A percentile compares a stretch with the other conserved stretches of the same genome.
These are phyloP conservation scores for Myiopsitta monachus DNA, from an alignment of 2,113 vertebrate genomes.

Conservation along the genomic window DNA sequence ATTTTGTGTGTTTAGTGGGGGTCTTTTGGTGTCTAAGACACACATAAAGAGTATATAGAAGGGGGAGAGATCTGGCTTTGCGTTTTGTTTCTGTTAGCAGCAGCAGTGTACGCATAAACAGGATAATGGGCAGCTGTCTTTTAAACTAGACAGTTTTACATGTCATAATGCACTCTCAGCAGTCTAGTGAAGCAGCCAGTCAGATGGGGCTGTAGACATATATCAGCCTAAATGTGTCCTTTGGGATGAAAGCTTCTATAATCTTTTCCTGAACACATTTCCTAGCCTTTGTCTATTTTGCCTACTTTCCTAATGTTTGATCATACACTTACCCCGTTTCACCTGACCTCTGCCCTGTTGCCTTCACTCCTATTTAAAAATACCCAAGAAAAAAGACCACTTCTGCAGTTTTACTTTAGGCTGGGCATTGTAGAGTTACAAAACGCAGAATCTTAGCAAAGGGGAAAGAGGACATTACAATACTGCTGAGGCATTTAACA, in stretches of 20 bases:
- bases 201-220: background rate
- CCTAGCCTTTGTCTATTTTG: background rate
- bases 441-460: background rate
- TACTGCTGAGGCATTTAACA: background rate
- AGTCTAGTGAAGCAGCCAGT: background rate
- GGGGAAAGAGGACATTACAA: background rate
- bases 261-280: background rate
- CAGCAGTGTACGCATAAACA: background rate
- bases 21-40: background rate
- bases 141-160: background rate
- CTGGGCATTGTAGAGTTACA: background rate
- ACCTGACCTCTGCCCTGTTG: background rate
- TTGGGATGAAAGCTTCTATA: background rate
- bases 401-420: background rate
- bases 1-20: background rate
- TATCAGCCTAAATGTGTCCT: background rate
- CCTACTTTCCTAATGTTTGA: background rate
- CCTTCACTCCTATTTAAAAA: background rate
- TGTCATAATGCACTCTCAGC: background rate
- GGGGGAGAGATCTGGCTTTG: background rate
- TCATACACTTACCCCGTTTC: accelerated
- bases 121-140: background rate
- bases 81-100: background rate
- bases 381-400: background rate
- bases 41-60: background rate